Evolutionary conservation across 1,140 invertebrate genomes (phyloP).

Genomic region (Zaprionus ghesquierei): DNA sequence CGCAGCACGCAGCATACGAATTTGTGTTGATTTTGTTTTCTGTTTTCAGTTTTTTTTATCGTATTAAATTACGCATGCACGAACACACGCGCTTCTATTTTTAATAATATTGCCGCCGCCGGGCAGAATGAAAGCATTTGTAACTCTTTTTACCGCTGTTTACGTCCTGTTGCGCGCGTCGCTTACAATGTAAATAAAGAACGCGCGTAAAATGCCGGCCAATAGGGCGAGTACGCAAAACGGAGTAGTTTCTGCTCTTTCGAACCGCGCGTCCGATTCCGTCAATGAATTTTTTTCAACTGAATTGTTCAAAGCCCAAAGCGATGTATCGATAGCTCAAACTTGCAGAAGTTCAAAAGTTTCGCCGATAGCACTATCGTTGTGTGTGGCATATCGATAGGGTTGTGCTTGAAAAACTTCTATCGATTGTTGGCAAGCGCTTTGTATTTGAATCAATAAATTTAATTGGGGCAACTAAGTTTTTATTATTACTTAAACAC

Average conservation of each 20-base stretch:
- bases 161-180: slow-evolving; percentile 46
- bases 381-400: background rate
- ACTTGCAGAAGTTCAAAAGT: background rate
- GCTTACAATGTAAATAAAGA: slow-evolving; percentile 41
- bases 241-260: background rate
- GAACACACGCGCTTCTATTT: slow-evolving; percentile 30
- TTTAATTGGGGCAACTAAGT: no score
- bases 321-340: slow-evolving; percentile 5
- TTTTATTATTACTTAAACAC: no score
- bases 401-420: no score
- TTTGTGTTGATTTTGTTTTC: background rate
- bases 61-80: slow-evolving; percentile 44
- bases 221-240: background rate
- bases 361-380: background rate
- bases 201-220: slow-evolving; percentile 51
- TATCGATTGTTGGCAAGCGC: no score
- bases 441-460: no score
- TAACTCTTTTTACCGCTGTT: slow-evolving; percentile 38
- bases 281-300: slow-evolving; percentile 27
- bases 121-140: background rate
- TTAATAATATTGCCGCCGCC: slow-evolving; percentile 22
- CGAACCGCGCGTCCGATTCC: background rate
- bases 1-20: slow-evolving; percentile 20
- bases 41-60: background rate
- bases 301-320: background rate